Evolutionary conservation across 2,888 invertebrate genomes (phyloP), one percentile per base, ranked within the genome.

Genomic region (Pomacea canaliculata): DNA sequence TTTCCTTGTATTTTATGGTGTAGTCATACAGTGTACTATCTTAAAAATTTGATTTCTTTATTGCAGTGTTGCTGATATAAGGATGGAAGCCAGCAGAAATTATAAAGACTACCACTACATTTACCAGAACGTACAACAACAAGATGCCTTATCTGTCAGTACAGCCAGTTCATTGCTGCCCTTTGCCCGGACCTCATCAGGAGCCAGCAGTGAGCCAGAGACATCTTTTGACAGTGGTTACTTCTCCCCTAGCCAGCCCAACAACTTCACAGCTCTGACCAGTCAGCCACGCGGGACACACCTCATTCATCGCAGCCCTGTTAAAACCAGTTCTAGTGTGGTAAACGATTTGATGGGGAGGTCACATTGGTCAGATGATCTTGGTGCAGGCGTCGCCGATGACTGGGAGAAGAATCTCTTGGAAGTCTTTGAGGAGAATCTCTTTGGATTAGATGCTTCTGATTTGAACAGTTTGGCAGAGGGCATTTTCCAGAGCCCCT

Each of bases 381-480:
- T 74, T 16, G 49, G 48, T 1, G 18, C 37, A 16, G 59, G 48
- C 12, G 62, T 69, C 60, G 51, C 81, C 70, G 84, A 85, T 65
- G 85, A 84, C 23, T 85, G 85, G 85, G 86, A 85, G 62, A 85
- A 83, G 71, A 83, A 83, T 63, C 84, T 86, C 70, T 81, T 86
- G 71, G 80, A 84, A 3, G 81, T 81, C 71, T 86, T 85, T 81
- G 84, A 86, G 72, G 86, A 85, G 67, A 85, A 84, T 66, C 75
- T 86, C 23, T 85, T 86, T 78, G 83, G 83, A 69, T 81, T 84
- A 70, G 81, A 82, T 71, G 76, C 77, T n/a, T 48, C 72, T 63
- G 79, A 82, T 18, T 76, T 81, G 13, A 76, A 71, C 49, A 69
- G 65, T 74, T 60, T 80, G 48, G 76, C 84, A 56, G 83, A 82